Conservation (phyloP, 2,888 invertebrate species). For the Mimachlamys varia region DNA sequence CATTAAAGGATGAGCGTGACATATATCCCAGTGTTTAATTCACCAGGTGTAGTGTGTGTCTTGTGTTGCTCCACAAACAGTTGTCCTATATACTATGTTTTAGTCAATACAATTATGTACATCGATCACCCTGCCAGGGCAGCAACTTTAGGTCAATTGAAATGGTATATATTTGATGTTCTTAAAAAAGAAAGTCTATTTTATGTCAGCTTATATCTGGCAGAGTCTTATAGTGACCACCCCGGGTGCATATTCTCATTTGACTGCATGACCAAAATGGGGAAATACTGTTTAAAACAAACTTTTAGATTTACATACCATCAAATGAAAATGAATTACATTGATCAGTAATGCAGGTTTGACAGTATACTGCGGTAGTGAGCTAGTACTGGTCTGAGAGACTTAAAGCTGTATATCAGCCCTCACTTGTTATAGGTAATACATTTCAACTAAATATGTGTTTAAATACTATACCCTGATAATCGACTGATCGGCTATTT, state of each 20-base stretch:
- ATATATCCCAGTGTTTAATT: no score
- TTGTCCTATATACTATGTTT: neutral
- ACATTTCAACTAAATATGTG: neutral
- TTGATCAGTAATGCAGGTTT: neutral
- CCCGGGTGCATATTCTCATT: neutral
- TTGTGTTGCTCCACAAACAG: neutral
- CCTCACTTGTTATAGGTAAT: neutral
- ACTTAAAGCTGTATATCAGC: neutral
- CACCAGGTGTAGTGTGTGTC: neutral
- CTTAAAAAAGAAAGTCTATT: neutral
- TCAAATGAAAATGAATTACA: neutral
- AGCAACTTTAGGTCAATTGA: neutral
- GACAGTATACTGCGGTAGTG: no score
- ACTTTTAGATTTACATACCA: neutral
- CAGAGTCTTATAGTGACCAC: no score
- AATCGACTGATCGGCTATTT: constrained; percentile 16
- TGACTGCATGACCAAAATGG: neutral
- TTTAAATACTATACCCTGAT: neutral
- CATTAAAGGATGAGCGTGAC: neutral
- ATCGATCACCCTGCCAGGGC: neutral
- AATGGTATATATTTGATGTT: neutral
- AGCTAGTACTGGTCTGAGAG: no score
- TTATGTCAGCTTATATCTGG: neutral
- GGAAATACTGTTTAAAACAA: neutral
- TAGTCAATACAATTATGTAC: neutral